Conservation (phyloP, 2,888 invertebrate genomes). For the Bombylius major region DNA sequence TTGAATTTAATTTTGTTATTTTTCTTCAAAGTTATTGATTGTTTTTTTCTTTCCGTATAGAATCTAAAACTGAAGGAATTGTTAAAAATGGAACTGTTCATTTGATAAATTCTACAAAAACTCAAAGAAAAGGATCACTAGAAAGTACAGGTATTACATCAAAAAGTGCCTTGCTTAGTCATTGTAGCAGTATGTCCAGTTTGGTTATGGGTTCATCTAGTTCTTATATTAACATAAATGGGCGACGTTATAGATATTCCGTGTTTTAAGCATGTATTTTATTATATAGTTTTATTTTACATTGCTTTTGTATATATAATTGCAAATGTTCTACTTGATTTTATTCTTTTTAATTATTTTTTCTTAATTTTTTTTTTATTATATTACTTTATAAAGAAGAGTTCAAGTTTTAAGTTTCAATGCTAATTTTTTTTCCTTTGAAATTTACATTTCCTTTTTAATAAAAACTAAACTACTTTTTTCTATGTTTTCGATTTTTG, state of each 20-base stretch:
- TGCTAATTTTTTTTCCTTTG: background rate
- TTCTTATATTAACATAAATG: constrained; percentile 2
- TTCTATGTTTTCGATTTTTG: background rate
- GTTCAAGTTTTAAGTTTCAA: background rate
- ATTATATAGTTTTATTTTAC: constrained; percentile 1
- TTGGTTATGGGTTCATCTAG: constrained; percentile 6
- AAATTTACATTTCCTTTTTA: background rate
- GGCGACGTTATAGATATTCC: constrained; percentile 10
- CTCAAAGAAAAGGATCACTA: constrained; percentile 9
- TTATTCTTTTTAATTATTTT: too few species aligned
- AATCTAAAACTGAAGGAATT: constrained; percentile 4
- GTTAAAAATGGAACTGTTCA: constrained; percentile 5
- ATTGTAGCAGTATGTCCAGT: constrained; percentile 8
- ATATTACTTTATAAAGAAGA: background rate
- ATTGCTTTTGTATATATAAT: background rate
- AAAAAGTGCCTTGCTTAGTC: constrained; percentile 11
- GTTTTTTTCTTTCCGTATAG: background rate
- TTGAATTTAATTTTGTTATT: background rate
- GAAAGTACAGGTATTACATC: constrained; percentile 15
- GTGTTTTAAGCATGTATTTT: constrained; percentile 5
- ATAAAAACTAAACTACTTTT: background rate
- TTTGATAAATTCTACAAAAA: background rate
- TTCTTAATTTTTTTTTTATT: too few species aligned
- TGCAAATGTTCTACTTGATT: too few species aligned
- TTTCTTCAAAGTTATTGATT: background rate